Conservation (phyloP, 2,113 vertebrate genomes). For the Pipa parva region DNA sequence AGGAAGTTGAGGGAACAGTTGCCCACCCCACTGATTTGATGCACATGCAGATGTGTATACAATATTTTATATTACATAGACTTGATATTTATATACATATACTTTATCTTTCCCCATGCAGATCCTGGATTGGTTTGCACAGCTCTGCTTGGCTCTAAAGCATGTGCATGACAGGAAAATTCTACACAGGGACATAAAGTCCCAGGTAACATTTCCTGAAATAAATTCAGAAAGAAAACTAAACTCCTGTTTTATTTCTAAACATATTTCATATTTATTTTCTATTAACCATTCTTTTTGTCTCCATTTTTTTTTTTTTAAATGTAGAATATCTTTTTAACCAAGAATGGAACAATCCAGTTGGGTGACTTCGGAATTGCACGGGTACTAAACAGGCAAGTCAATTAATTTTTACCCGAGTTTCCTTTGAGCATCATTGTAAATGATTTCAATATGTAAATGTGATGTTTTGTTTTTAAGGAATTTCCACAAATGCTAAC, state of each 20-base stretch:
- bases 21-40: too few relatives aligned
- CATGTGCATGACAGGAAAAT: slow-evolving; percentile 96
- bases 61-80: too few relatives aligned
- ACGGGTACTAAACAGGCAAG: slow-evolving; percentile 91
- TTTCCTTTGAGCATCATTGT: background rate
- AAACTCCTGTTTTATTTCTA: background rate
- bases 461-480: too few relatives aligned
- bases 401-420: background rate
- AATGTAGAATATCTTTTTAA: slow-evolving; percentile 92
- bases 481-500: too few relatives aligned
- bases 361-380: slow-evolving; percentile 97
- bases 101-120: slow-evolving; percentile 48
- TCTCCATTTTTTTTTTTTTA: background rate
- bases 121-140: slow-evolving; percentile 97
- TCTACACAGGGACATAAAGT: slow-evolving; percentile 96
- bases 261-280: background rate
- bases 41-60: too few relatives aligned
- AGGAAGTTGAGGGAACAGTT: too few relatives aligned
- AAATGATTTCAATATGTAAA: too few relatives aligned
- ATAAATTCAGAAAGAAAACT: background rate
- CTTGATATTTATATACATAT: too few relatives aligned
- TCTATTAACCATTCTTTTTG: background rate
- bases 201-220: slow-evolving; percentile 71
- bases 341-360: slow-evolving; percentile 91
- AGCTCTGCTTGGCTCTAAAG: slow-evolving; percentile 94